These are phyloP conservation scores for Pelagia noctiluca DNA, from an alignment of 30 jellyfish, hydroid and myxozoan species.

Conservation along the genomic window DNA sequence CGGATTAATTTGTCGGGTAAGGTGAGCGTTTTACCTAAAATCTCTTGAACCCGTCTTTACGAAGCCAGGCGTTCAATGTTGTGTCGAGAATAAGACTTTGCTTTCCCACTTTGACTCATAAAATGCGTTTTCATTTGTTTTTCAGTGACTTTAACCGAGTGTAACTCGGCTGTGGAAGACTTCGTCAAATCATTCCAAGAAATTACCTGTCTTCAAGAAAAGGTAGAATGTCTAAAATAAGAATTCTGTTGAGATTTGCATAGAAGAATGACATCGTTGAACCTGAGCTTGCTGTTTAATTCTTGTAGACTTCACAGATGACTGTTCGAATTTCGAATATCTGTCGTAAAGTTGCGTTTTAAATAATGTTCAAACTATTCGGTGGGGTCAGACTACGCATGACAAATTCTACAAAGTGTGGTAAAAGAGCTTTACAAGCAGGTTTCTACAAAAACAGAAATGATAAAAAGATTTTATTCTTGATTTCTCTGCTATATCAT, in stretches of 20 bases:
- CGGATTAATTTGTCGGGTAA: too few relatives aligned
- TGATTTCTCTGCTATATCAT: too few relatives aligned
- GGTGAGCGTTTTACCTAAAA: too few relatives aligned
- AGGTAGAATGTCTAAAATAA: slow-evolving; percentile 7
- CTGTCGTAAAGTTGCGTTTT: background rate
- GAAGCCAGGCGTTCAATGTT: background rate
- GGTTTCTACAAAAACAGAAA: background rate
- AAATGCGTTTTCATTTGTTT: background rate
- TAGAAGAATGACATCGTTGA: background rate
- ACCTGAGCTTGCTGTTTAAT: background rate
- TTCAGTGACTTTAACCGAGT: slow-evolving; percentile 8
- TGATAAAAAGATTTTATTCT: background rate
- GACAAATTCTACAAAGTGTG: background rate
- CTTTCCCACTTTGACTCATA: background rate
- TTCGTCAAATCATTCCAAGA: slow-evolving; percentile 30
- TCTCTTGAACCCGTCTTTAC: too few relatives aligned
- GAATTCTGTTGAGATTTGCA: background rate
- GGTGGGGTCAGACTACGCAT: background rate
- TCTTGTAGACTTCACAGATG: background rate
- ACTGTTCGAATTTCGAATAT: background rate
- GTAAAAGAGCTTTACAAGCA: background rate
- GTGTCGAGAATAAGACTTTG: background rate
- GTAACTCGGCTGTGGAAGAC: slow-evolving; percentile 25
- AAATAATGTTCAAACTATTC: too few relatives aligned
- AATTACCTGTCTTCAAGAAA: slow-evolving; percentile 24